Evolutionary conservation across 1,140 invertebrate species (phyloP), one percentile per base, ranked within the genome.

Genomic region (Panonychus citri): DNA sequence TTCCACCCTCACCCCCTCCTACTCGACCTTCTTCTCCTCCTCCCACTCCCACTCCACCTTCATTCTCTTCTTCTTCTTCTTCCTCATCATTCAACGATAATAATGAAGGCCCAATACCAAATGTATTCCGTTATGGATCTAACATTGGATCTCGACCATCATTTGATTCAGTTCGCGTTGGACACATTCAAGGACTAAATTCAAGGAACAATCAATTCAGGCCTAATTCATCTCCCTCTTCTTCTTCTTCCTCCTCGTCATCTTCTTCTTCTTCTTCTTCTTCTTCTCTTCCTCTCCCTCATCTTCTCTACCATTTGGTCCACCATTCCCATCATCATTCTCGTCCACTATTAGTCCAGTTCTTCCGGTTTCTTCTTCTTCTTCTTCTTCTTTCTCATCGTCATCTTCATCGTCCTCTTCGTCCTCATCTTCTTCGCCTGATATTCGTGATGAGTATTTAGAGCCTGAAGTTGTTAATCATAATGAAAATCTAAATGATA

Each of bases 81-180:
- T 7, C 5, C 30, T 34, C 12, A 5, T 7, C 5, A 5, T 34
- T 0, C 30, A 34, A 10, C 1, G 30, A 10, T 1, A n/a, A 17
- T 53, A 21, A 26, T 30, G 24, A 54, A 34, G 49, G 27, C 13
- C 57, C 40, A 10, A 34, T 59, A 4, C 55, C 57, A 5, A 59
- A 59, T 42, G 53, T 59, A 27, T 59, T 59, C 54, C 40, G 57
- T 15, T 59, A 59, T 56, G 57, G 57, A 13, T 48, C 53, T 15
- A 51, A 24, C 19, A n/a, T 27, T 51, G 49, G 49, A 21, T 24
- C 27, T 3, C 24, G 49, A 30, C 49, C 49, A 15, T 51, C 49
- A 30, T 51, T 51, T 30, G 49, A 51, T 51, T 26, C 49, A 51
- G 28, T 30, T 28, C 49, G 49, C 26, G 12, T 13, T 28, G 49